Evolutionary conservation across 1,140 invertebrate genomes (phyloP), one percentile per base, ranked within the genome.

Genomic region (Caenorhabditis tropicalis): DNA sequence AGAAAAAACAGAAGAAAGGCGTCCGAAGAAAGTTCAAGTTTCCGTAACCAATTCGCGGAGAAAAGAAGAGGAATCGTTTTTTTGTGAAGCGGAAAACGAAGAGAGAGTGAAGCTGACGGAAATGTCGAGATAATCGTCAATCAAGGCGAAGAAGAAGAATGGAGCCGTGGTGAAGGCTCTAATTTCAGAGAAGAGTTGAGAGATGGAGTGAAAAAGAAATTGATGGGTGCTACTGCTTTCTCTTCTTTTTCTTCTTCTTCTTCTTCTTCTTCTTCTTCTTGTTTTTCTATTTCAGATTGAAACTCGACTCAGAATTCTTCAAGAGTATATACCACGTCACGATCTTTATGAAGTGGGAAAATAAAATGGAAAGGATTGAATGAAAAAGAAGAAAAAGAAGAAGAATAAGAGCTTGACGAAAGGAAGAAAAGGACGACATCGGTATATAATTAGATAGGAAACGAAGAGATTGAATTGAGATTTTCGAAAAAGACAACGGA

Each of bases 41-140:
- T 74, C 65, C 65, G 65, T 74, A 74, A 74, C 65, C 65, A 74
- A 74, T 74, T 74, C 36, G 65, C 7, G 36, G 65, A 65, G 58
- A 65, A 65, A 31, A 65, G 24, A n/a, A n/a, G 58, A 65, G 24
- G 24, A 39, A 43, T 31, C 65, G n/a, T 24, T 43, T 31, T 31
- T 74, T 74, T 74, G 19, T 12, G 65, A 43, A 39, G 65, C 36
- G 36, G 65, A 74, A 74, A 58, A 3, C 53, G 21, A 58, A 29
- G 58, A 65, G 58, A 58, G 53, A 74, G 36, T 74, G 65, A 74
- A 74, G 29, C 65, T n/a, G 65, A 74, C 65, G 65, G 65, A 74
- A 74, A 74, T 74, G 65, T 74, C 65, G 65, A 39, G 65, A 74
- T 74, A 74, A 74, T 74, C 65, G 65, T 74, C 65, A 74, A 74